Evolutionary conservation across 1,140 invertebrate genomes (phyloP).

Genomic region (Drosophila willistoni): DNA sequence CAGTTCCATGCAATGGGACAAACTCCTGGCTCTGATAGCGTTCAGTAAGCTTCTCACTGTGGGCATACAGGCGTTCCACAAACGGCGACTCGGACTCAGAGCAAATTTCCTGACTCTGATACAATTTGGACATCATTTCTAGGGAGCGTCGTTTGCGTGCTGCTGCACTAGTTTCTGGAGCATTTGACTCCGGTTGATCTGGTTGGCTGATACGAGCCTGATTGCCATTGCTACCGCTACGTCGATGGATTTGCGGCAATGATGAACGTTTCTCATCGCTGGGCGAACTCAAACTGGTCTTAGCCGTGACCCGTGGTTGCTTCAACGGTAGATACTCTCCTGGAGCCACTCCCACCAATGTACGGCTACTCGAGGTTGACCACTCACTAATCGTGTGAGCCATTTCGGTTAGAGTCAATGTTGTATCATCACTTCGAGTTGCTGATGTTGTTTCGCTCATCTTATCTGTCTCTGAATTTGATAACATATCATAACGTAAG

Average conservation of each 20-base stretch:
- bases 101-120: constrained; percentile 85
- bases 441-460: constrained; percentile 84
- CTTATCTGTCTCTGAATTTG: constrained; percentile 85
- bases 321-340: constrained; percentile 79
- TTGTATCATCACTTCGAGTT: constrained; percentile 86
- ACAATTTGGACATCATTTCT: constrained; percentile 83
- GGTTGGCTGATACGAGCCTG: constrained; percentile 46
- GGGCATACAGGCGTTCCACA: constrained; percentile 84
- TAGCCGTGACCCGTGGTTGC: constrained; percentile 50
- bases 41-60: constrained; percentile 86
- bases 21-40: constrained; percentile 87
- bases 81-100: constrained; percentile 80
- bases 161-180: constrained; percentile 63
- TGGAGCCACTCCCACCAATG: constrained; percentile 84
- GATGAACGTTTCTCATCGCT: constrained; percentile 72
- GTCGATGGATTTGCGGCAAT: constrained; percentile 71
- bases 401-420: constrained; percentile 84
- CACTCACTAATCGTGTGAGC: constrained; percentile 86
- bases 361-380: constrained; percentile 86
- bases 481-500: constrained; percentile 85
- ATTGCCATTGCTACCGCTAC: constrained; percentile 75
- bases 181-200: constrained; percentile 39
- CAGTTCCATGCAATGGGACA: constrained; percentile 72
- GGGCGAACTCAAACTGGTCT: constrained; percentile 65
- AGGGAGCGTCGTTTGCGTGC: constrained; percentile 76